These are phyloP conservation scores for Zele albiditarsus DNA, from an alignment of 2,888 invertebrate genomes.

Conservation along the genomic window DNA sequence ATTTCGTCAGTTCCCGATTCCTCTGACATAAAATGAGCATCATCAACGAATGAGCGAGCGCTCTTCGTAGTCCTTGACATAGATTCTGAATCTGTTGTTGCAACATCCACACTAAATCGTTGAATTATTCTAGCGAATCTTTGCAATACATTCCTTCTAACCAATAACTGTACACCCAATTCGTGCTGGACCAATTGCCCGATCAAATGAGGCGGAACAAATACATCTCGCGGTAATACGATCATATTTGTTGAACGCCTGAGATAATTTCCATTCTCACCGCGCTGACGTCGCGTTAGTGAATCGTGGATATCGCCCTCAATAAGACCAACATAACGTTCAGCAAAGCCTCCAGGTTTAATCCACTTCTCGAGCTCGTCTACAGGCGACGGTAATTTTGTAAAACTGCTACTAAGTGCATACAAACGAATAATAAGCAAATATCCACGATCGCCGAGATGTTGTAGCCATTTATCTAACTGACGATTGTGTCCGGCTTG, in stretches of 20 bases:
- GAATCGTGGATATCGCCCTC: slow-evolving; percentile 93
- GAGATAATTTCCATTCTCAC: slow-evolving; percentile 85
- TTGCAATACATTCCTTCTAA: slow-evolving; percentile 75
- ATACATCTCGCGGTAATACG: slow-evolving; percentile 73
- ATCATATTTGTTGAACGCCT: slow-evolving; percentile 79
- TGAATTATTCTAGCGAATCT: slow-evolving; percentile 72
- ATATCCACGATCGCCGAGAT: slow-evolving; percentile 76
- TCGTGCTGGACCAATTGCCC: slow-evolving; percentile 86
- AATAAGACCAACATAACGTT: slow-evolving; percentile 88
- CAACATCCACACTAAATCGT: slow-evolving; percentile 62
- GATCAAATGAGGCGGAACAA: slow-evolving; percentile 85
- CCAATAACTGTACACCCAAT: slow-evolving; percentile 76
- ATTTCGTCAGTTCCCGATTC: slow-evolving; percentile 61
- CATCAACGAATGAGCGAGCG: slow-evolving; percentile 57
- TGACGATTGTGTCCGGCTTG: slow-evolving; percentile 58
- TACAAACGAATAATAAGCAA: slow-evolving; percentile 75
- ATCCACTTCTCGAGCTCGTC: slow-evolving; percentile 71
- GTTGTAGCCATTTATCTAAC: slow-evolving; percentile 73
- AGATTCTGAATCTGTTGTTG: slow-evolving; percentile 56
- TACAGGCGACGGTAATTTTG: slow-evolving; percentile 69
- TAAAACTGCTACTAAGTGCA: slow-evolving; percentile 74
- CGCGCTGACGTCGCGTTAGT: slow-evolving; percentile 87
- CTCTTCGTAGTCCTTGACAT: slow-evolving; percentile 56
- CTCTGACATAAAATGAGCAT: slow-evolving; percentile 58
- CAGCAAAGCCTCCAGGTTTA: slow-evolving; percentile 65